Evolutionary conservation across 2,113 vertebrate genomes (phyloP).

Genomic region (Eira barbara): DNA sequence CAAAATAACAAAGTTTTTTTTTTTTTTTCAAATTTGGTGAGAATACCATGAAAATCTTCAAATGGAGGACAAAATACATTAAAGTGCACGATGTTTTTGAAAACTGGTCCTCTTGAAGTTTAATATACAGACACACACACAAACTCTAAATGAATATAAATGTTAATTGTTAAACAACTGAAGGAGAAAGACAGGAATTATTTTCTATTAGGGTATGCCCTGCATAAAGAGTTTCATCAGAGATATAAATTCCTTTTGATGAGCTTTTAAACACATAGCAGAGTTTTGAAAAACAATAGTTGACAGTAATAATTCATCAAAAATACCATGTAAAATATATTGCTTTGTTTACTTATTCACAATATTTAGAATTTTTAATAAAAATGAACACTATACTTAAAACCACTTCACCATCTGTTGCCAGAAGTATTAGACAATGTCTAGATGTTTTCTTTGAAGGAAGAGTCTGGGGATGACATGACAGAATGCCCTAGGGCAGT

Average conservation of each 20-base stretch:
- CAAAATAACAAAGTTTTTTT: background rate
- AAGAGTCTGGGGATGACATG: background rate
- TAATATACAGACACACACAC: background rate
- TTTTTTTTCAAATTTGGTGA: background rate
- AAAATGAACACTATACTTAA: background rate
- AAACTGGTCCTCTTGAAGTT: background rate
- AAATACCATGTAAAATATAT: background rate
- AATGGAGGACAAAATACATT: background rate
- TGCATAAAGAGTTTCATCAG: background rate
- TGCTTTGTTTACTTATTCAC: background rate
- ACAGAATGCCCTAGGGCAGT: background rate
- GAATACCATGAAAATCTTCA: background rate
- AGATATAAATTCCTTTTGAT: constrained; percentile 31
- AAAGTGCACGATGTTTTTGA: background rate
- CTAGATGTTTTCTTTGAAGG: background rate
- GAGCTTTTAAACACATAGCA: constrained; percentile 36
- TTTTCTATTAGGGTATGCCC: constrained; percentile 19
- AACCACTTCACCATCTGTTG: background rate
- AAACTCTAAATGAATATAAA: background rate
- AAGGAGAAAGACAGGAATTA: background rate
- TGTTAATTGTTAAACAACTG: background rate
- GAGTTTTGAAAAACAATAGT: background rate
- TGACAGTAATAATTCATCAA: constrained; percentile 34
- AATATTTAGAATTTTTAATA: constrained; percentile 35
- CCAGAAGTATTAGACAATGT: background rate